A percentile compares a stretch with the other conserved stretches of the same genome.
Conservation (phyloP, 2,113 vertebrate genomes). For the Sylvietta virens region DNA sequence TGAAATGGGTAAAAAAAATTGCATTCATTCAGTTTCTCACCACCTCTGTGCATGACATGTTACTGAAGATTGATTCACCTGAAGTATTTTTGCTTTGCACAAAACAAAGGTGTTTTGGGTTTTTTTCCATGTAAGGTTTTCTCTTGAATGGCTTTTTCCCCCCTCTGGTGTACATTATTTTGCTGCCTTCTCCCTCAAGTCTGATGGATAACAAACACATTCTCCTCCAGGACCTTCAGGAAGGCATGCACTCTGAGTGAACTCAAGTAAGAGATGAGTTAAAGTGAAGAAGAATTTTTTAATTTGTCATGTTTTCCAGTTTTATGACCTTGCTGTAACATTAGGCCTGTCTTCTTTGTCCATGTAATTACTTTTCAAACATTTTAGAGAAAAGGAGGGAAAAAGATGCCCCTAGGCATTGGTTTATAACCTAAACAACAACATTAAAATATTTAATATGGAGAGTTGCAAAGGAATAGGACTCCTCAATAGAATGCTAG, state of each 20-base stretch:
- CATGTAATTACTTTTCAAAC: not conserved
- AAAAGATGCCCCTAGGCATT: not conserved
- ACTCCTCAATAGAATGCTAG: not conserved
- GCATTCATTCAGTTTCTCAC: not conserved
- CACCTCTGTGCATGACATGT: not conserved
- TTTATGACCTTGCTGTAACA: not conserved
- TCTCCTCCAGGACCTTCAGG: not conserved
- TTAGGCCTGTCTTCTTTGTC: not conserved
- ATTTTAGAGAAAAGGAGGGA: not conserved
- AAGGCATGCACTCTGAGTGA: not conserved
- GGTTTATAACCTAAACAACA: not conserved
- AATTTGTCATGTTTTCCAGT: not conserved
- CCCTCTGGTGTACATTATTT: not conserved
- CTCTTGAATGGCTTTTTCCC: accelerated
- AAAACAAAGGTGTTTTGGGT: not conserved
- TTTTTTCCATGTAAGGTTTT: not conserved
- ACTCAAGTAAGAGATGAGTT: not conserved
- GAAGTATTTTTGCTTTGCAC: not conserved
- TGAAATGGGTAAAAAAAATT: not conserved
- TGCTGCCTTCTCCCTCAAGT: not conserved
- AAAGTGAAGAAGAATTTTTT: not conserved
- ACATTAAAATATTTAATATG: not conserved
- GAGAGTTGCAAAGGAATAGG: not conserved
- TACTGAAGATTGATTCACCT: not conserved
- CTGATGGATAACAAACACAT: not conserved